phyloP scores from a whole-genome alignment of 2,113 vertebrate species.

The Hippocampus barbouri region DNA sequence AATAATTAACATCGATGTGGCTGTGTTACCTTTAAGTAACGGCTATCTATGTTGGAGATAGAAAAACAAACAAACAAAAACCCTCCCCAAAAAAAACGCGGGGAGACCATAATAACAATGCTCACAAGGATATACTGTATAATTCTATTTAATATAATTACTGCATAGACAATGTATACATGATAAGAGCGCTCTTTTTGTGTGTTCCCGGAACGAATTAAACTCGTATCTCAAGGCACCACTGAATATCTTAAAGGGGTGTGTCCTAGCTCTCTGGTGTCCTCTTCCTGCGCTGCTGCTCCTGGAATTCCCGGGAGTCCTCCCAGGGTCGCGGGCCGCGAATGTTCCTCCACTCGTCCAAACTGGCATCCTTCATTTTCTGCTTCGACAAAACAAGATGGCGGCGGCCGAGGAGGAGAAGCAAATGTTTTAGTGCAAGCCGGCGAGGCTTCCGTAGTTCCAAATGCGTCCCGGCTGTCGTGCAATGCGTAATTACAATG shows the following conservation, averaged over 20 bases:
- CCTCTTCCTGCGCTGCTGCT: conserved; percentile 61
- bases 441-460: neutral
- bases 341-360: conserved; percentile 92
- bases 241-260: neutral
- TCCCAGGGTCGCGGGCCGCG: conserved; percentile 92
- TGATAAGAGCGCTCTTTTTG: neutral
- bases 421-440: neutral
- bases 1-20: too few relatives aligned
- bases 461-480: neutral
- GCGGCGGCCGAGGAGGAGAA: conserved; percentile 4
- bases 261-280: conserved; percentile 1
- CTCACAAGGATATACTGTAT: too few relatives aligned
- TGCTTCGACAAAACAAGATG: conserved; percentile 48
- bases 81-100: too few relatives aligned
- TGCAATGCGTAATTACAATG: too few relatives aligned
- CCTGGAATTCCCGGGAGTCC: conserved; percentile 82
- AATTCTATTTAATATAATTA: too few relatives aligned
- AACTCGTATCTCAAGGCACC: neutral
- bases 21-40: too few relatives aligned
- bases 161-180: too few relatives aligned
- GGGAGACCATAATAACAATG: too few relatives aligned
- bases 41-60: too few relatives aligned
- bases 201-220: neutral
- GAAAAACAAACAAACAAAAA: too few relatives aligned
- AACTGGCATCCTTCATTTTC: conserved; percentile 78